Base-by-base conservation (phyloP, 2,113 vertebrate species). In the Forbesichthys agassizii region DNA sequence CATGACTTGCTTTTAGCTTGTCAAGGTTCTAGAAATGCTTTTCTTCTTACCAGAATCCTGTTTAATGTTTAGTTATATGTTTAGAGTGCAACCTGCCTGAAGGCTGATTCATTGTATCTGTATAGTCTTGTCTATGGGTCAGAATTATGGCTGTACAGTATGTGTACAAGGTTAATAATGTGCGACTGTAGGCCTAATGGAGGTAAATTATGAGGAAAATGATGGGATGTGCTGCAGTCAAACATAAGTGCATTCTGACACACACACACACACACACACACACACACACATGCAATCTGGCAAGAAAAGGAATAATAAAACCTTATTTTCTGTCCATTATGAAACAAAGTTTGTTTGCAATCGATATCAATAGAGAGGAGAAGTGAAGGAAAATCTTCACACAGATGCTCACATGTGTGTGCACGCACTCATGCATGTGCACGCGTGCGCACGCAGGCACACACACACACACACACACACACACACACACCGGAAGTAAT, bases 301-400 rank as follows among this genome's bases (percentile, higher is more conserved):
- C 77, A 78, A 48, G 56, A 81, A 85, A 72, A 59, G 52, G 71
- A 83, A 62, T 54, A 77, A 69, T 78, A 27, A 27, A 27, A 27
- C 27, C 53, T 58, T 56, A 66, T 72, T 71, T 65, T 79, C 70
- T 65, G 69, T 79, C 68, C 85, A 83, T 81, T 78, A 84, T 84
- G 82, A 82, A 85, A 76, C 58, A 56, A 71, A 76, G 74, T 82
- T 73, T 81, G 69, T 80, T 86, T 84, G 80, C 47, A 79, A 69
- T 27, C 27, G 27, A 27, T 27, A 27, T 27, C 27, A 27, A 27
- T 27, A 27, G 27, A 27, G 27, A 27, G 27, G 27, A 27, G 27
- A 27, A 27, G 27, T 80, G 73, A 56, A 66, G 74, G 10, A 69
- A 71, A 73, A 84, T 84, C 83, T 80, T 87, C 81, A 81, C 61